Conservation (phyloP, 2,797 vertebrate species). For the Sardinella longiceps region DNA sequence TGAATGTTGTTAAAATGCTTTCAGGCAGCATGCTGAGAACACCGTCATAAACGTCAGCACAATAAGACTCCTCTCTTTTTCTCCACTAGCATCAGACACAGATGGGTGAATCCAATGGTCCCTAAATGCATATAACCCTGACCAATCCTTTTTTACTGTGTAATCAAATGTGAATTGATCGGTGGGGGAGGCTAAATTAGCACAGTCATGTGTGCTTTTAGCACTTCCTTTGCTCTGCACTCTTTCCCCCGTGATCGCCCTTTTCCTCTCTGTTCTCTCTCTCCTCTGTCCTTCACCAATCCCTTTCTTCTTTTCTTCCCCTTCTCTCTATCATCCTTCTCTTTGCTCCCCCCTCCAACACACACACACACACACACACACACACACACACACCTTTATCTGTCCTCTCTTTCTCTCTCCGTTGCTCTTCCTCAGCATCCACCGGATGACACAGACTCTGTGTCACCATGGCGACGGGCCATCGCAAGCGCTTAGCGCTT, state of each 20-base stretch:
- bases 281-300: not conserved
- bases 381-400: not conserved
- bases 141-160: conserved; percentile 12
- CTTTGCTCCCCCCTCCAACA: too few relatives aligned
- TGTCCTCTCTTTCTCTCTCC: not conserved
- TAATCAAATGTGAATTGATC: conserved; percentile 8
- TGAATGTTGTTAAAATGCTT: conserved; percentile 1
- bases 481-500: not conserved
- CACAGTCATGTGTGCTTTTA: not conserved
- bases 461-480: not conserved
- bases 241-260: not conserved
- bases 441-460: not conserved
- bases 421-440: not conserved
- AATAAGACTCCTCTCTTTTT: not conserved
- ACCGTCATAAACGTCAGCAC: not conserved
- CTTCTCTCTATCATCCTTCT: not conserved
- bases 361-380: too few relatives aligned
- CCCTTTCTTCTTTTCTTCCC: not conserved
- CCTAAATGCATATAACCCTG: not conserved
- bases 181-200: conserved; percentile 16
- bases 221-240: not conserved
- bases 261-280: not conserved
- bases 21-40: not conserved
- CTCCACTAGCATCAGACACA: not conserved
- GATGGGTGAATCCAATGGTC: not conserved